Evolutionary conservation across 2,797 vertebrate species (phyloP).

Genomic region (Mormyrus hasselquistii): DNA sequence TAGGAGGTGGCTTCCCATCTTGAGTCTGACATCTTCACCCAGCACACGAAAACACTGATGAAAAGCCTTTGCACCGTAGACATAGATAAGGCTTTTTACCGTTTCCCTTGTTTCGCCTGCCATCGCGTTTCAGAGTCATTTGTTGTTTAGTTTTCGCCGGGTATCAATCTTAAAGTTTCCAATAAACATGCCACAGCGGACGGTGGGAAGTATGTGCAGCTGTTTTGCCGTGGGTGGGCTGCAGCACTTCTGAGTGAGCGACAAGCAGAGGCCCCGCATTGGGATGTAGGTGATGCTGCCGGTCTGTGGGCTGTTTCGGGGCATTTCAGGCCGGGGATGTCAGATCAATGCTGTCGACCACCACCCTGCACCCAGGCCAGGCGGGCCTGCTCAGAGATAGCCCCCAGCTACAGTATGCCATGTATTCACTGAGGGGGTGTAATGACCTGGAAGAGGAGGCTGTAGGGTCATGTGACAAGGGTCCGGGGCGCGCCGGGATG

Average conservation of each 20-base stretch:
- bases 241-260: not conserved
- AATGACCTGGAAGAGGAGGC: slow-evolving; percentile 44
- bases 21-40: not conserved
- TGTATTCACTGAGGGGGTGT: slow-evolving; percentile 25
- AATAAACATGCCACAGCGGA: not conserved
- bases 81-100: not conserved
- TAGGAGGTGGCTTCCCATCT: not conserved
- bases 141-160: not conserved
- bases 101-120: not conserved
- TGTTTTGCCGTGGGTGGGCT: not conserved
- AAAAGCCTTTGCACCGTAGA: not conserved
- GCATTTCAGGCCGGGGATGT: not conserved
- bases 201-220: not conserved
- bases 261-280: not conserved
- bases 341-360: not conserved
- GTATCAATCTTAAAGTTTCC: not conserved
- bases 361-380: not conserved
- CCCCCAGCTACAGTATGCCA: not conserved
- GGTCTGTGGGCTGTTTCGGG: not conserved
- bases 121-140: not conserved
- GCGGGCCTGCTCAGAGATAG: not conserved
- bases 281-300: not conserved
- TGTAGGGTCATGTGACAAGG: not conserved
- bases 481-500: slow-evolving; percentile 27
- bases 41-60: not conserved